phyloP scores from a whole-genome alignment of 2,888 invertebrate species.

The Listrodromus nycthemerus region DNA sequence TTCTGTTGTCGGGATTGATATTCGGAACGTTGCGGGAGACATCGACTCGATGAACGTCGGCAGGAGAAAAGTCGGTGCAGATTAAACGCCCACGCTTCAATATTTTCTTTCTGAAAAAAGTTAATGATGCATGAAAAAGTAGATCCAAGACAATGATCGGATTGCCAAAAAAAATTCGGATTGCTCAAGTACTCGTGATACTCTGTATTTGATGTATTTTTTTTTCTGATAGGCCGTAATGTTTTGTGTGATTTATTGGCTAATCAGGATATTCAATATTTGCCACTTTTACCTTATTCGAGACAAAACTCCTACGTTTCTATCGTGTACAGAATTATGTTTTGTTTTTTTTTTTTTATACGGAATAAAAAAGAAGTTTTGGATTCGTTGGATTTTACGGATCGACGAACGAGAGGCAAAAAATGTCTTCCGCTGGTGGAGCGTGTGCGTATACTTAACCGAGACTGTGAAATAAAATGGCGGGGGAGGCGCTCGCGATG shows the following conservation, averaged over 20 bases:
- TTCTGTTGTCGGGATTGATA: not conserved
- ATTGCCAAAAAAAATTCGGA: too few relatives aligned
- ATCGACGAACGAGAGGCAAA: slow-evolving; percentile 22
- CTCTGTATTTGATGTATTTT: too few relatives aligned
- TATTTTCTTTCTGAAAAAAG: too few relatives aligned
- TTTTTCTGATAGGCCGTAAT: too few relatives aligned
- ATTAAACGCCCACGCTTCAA: not conserved
- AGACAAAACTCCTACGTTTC: not conserved
- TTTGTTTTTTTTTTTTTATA: not conserved
- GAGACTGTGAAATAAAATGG: slow-evolving; percentile 71
- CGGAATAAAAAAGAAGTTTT: not conserved
- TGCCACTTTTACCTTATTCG: not conserved
- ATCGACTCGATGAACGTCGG: not conserved
- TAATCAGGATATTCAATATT: not conserved
- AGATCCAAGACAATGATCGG: too few relatives aligned
- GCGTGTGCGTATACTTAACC: slow-evolving; percentile 14
- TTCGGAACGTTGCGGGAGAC: not conserved
- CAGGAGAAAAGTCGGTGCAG: not conserved
- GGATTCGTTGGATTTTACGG: not conserved
- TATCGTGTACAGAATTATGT: not conserved
- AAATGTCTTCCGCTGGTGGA: slow-evolving; percentile 26
- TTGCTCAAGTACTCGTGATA: too few relatives aligned
- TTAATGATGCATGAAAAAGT: too few relatives aligned
- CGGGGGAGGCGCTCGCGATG: slow-evolving; percentile 37
- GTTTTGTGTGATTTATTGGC: too few relatives aligned